Base-by-base conservation (phyloP, 2,113 vertebrate genomes). In the Triplophysa tibetana region DNA sequence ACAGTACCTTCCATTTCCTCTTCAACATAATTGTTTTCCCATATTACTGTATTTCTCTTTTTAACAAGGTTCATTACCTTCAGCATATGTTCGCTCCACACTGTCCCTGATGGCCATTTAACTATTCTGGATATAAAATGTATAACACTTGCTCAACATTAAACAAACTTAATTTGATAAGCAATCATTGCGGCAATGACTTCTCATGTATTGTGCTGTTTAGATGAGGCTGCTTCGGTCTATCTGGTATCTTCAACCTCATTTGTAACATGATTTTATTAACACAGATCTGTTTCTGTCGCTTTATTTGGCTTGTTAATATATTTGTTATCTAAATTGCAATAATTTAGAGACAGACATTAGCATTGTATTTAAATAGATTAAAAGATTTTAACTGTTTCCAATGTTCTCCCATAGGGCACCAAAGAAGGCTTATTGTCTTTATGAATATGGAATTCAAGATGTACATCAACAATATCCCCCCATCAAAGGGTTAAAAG, bases 221-320 rank as follows among this genome's bases (percentile, higher is more conserved):
- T 24, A 29, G 48, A 70, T 52, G 24, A 54, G 68, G 48, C 16
- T 70, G 68, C 23, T 74, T 74, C 19, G 69, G 19, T 38, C 52
- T 72, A 16, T 72, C 52, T 56, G 68, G 33, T 54, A 29, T 33
- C 33, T 61, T 38, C 41, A 58, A 60, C 70, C 41, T 58, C 61
- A 29, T 45, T 61, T 43, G 70, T 43, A 21, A 24, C 24, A 61
- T 58, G n/a, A 43, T 61, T 60, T 74, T 38, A 74, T 74, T 74
- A 74, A 74, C 70, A 56, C 56, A 74, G 54, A 74, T 45, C 61
- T 60, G 70, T 24, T 74, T n/a, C 52, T 21, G 50, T 58, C 9
- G 41, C 41, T 24, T 56, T 24, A 43, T 17, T 45, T 45, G 43
- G 10, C 11, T 8, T 2, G 7, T 43, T 43, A 8, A 43, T 9